Conservation (phyloP, 1,140 invertebrate genomes). For the Muscidifurax raptorellus region DNA sequence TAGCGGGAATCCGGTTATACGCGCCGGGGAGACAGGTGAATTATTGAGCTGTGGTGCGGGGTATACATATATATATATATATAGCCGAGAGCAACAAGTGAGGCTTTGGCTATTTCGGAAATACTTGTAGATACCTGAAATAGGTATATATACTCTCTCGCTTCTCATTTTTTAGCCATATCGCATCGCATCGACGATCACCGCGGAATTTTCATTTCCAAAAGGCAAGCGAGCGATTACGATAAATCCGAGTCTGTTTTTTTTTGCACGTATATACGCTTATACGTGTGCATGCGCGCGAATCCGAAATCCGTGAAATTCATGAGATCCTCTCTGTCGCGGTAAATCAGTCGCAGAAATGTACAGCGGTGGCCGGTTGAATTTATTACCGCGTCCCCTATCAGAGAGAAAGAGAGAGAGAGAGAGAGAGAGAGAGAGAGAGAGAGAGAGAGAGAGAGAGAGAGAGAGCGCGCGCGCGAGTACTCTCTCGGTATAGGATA, state of each 20-base stretch:
- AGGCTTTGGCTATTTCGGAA: too few species aligned
- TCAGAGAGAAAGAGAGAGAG: too few species aligned
- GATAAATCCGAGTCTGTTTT: background rate
- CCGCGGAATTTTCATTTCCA: too few species aligned
- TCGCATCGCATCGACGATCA: too few species aligned
- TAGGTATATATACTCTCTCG: too few species aligned
- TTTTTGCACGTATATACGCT: background rate
- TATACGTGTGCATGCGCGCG: background rate
- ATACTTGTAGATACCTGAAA: too few species aligned
- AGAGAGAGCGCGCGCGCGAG: too few species aligned
- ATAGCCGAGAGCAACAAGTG: background rate
- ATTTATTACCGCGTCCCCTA: slow-evolving; percentile 21
- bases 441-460: too few species aligned
- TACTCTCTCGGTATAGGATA: too few species aligned
- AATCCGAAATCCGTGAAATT: slow-evolving; percentile 25
- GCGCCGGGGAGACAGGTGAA: background rate
- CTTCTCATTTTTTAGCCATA: too few species aligned
- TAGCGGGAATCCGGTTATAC: too few species aligned
- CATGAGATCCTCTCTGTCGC: slow-evolving; percentile 3
- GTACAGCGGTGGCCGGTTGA: background rate
- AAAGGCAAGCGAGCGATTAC: background rate
- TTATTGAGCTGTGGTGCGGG: background rate
- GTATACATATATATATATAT: background rate
- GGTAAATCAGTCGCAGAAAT: slow-evolving; percentile 31
- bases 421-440: too few species aligned